Evolutionary conservation across 2,888 invertebrate species (phyloP).

Genomic region (Pollenia griseotomentosa): DNA sequence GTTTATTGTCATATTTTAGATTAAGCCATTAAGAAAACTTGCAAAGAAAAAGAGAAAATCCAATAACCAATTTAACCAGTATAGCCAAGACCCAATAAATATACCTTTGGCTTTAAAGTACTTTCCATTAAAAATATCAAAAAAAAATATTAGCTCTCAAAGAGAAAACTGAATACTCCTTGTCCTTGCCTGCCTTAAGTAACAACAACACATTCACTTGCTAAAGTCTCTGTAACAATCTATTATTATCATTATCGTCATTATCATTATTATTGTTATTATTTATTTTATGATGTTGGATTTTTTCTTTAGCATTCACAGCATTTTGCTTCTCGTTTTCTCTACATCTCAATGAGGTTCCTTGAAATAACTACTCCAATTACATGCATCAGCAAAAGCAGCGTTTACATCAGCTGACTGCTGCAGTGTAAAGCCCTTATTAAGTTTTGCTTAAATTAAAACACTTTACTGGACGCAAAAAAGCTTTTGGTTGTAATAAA

Average conservation of each 20-base stretch:
- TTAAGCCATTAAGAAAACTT: conserved; percentile 41
- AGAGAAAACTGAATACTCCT: conserved; percentile 51
- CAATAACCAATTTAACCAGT: conserved; percentile 52
- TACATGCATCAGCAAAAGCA: conserved; percentile 44
- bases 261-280: conserved; percentile 48
- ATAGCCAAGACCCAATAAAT: conserved; percentile 38
- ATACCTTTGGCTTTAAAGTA: neutral
- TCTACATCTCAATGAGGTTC: conserved; percentile 40
- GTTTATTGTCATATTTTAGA: neutral
- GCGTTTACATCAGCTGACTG: neutral
- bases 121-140: neutral
- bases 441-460: conserved; percentile 54
- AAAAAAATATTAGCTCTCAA: neutral
- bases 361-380: conserved; percentile 69
- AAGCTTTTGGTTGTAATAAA: conserved; percentile 21
- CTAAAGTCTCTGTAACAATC: conserved; percentile 66
- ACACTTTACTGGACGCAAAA: conserved; percentile 49
- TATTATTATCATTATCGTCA: conserved; percentile 65
- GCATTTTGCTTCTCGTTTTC: conserved; percentile 4
- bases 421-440: conserved; percentile 36
- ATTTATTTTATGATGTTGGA: conserved; percentile 48
- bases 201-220: conserved; percentile 55
- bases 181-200: conserved; percentile 43
- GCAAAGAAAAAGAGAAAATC: conserved; percentile 27
- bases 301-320: conserved; percentile 22